Percentiles rank a stretch among this genome's conserved stretches.
phyloP scores from a whole-genome alignment of 2,113 vertebrate genomes.

The Labrus mixtus region DNA sequence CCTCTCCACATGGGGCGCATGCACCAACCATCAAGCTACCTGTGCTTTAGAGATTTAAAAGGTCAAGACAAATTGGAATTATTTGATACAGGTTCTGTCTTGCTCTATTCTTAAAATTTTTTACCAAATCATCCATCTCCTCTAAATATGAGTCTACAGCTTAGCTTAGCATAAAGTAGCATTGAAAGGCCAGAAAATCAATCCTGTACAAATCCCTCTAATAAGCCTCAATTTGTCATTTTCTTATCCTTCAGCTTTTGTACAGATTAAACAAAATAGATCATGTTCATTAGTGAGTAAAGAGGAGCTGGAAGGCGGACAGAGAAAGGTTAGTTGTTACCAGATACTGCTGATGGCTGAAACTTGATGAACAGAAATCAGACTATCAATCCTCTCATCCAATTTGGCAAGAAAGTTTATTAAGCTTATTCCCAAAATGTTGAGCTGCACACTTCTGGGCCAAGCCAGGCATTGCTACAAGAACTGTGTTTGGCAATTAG shows the following conservation, averaged over 20 bases:
- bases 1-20: too few relatives aligned
- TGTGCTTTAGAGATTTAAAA: too few relatives aligned
- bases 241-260: not conserved
- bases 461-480: not conserved
- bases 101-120: not conserved
- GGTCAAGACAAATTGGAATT: too few relatives aligned
- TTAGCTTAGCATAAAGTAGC: not conserved
- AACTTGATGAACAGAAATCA: not conserved
- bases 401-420: not conserved
- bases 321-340: not conserved
- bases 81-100: not conserved
- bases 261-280: not conserved
- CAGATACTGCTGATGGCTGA: not conserved
- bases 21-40: too few relatives aligned
- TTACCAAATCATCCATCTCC: too few relatives aligned
- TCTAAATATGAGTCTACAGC: not conserved
- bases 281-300: not conserved
- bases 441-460: conserved; percentile 1
- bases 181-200: not conserved
- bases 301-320: not conserved
- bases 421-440: not conserved
- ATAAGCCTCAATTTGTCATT: not conserved
- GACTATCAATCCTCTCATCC: not conserved
- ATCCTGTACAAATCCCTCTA: not conserved
- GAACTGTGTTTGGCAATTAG: not conserved